Evolutionary conservation across 2,888 invertebrate genomes (phyloP).

Genomic region (Encarsia formosa): DNA sequence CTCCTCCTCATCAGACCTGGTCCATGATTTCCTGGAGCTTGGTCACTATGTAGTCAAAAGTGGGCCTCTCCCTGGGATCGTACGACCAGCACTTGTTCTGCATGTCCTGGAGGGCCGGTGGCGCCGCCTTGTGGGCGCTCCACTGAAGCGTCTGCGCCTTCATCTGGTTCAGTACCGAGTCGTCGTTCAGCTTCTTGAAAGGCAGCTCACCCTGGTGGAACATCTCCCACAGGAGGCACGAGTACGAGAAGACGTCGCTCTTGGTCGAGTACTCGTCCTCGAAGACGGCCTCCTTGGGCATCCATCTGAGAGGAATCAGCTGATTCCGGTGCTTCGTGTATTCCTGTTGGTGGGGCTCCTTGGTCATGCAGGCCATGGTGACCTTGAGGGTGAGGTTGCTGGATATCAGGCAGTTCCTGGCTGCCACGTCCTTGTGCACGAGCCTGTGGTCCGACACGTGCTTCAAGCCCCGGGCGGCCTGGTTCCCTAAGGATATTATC

Average conservation of each 20-base stretch:
- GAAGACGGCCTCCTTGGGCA: constrained; percentile 82
- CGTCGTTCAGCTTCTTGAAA: constrained; percentile 71
- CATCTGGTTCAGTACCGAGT: constrained; percentile 64
- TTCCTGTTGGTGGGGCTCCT: constrained; percentile 85
- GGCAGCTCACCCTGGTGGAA: constrained; percentile 76
- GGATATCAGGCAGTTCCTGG: constrained; percentile 85
- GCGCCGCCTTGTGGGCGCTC: constrained; percentile 62
- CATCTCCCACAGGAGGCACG: constrained; percentile 86
- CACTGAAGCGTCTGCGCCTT: constrained; percentile 65
- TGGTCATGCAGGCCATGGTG: constrained; percentile 72
- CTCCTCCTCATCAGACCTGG: too few relatives aligned
- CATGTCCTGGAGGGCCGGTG: constrained; percentile 60
- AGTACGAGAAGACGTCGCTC: constrained; percentile 90
- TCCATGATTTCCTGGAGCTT: constrained; percentile 53
- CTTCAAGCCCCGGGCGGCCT: constrained; percentile 76
- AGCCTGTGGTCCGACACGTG: constrained; percentile 70
- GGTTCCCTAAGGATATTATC: constrained; percentile 61
- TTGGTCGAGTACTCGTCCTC: constrained; percentile 90
- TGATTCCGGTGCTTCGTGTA: constrained; percentile 81
- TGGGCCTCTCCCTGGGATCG: constrained; percentile 66
- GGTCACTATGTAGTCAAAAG: constrained; percentile 60
- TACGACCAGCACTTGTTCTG: constrained; percentile 64
- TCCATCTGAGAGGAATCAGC: constrained; percentile 85
- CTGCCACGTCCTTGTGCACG: constrained; percentile 88
- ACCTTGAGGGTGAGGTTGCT: constrained; percentile 79